Conservation (phyloP, 1,140 invertebrate genomes). For the Cyrtorhinus lividipennis region DNA sequence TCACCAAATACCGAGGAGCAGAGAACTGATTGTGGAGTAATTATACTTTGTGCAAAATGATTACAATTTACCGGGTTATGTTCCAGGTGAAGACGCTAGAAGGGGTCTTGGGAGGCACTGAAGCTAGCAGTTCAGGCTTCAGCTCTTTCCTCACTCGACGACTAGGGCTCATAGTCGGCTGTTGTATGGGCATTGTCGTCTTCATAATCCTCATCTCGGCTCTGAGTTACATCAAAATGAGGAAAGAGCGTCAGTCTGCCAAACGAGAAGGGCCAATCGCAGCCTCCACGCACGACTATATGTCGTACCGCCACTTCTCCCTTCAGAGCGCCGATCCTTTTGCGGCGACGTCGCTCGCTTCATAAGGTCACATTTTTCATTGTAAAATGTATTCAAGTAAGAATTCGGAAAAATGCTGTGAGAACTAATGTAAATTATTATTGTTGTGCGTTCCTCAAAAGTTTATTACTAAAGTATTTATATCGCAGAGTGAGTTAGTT, state of each 20-base stretch:
- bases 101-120: slow-evolving; percentile 44
- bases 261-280: slow-evolving; percentile 50
- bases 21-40: no score
- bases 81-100: slow-evolving; percentile 46
- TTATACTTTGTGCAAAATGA: no score
- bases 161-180: slow-evolving; percentile 67
- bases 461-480: no score
- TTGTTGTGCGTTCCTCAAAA: no score
- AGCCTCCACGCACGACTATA: slow-evolving; percentile 43
- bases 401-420: no score
- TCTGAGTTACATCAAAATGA: slow-evolving; percentile 70
- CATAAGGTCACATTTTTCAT: no score
- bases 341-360: slow-evolving; percentile 2
- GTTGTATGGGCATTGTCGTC: slow-evolving; percentile 68
- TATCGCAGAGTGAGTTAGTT: no score
- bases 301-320: slow-evolving; percentile 43
- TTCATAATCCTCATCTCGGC: slow-evolving; percentile 67
- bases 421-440: no score
- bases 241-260: slow-evolving; percentile 57
- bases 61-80: no score
- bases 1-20: no score
- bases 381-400: no score
- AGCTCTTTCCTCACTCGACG: slow-evolving; percentile 50
- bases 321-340: slow-evolving; percentile 30
- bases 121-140: slow-evolving; percentile 41